Base-by-base conservation (phyloP, 2,113 vertebrate genomes). In the Cyprinodon brontotheroides region DNA sequence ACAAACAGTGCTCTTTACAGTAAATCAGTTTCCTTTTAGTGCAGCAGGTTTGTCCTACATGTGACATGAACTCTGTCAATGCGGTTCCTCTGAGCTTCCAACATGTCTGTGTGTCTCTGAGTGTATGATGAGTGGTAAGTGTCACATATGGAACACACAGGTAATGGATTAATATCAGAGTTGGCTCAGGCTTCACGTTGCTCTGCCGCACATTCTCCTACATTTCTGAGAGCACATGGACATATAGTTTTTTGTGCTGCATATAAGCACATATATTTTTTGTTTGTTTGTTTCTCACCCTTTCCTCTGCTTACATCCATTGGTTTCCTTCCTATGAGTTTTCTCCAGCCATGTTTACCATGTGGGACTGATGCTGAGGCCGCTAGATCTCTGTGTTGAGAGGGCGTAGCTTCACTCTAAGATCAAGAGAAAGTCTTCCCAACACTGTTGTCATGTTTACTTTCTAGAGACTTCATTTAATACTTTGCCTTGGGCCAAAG, bases 91-190 rank as follows among this genome's bases (percentile, higher is more conserved):
- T 70, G 62, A 66, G 66, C 66, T 78, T 65, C 62, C 61, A 68
- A 66, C 22, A 20, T 79, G 62, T 17, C 1, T 79, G 68, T 66
- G 53, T 61, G 61, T 73, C 61, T 50, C 45, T 61, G 47, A 4
- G 13, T 53, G 48, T 5, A 37, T 61, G 1, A 36, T 66, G 41
- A 79, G 80, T 88, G 84, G 84, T 88, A 80, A 79, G 81, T 84
- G 86, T 48, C 43, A 77, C 82, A 81, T 79, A 87, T 87, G 85
- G 80, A 86, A 90, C 86, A 84, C 90, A 76, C 88, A 94, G 92
- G 89, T 94, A 94, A 93, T 94, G 89, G 90, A 93, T 93, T 93
- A 93, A 94, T 94, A 93, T 90, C 90, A 91, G 86, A 84, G 86
- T 87, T 89, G 79, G 88, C 86, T 89, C 77, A 22, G 82, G 72